Conservation (phyloP, 92 coral and sea anemone genomes). For the Meandrina meandrites region DNA sequence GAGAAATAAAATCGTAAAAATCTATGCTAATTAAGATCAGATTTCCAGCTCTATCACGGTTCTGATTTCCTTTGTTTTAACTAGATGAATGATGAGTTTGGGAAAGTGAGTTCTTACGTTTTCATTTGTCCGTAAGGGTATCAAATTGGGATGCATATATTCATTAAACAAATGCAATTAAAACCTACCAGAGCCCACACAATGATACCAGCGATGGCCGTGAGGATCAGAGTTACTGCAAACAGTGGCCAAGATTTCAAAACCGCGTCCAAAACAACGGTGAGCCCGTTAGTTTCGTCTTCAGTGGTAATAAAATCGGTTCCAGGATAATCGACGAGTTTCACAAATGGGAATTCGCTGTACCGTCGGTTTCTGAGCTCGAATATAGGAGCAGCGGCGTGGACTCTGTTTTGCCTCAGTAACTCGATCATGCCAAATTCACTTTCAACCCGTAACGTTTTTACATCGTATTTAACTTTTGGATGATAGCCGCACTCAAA, state of each 20-base stretch:
- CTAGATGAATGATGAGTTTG: too few relatives aligned
- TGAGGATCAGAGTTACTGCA: conserved; percentile 21
- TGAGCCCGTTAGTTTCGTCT: neutral
- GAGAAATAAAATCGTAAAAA: too few relatives aligned
- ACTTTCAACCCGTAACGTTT: neutral
- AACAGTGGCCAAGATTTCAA: conserved; percentile 41
- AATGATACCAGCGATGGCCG: conserved; percentile 48
- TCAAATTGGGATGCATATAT: too few relatives aligned
- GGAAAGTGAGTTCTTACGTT: neutral
- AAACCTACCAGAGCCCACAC: conserved; percentile 58
- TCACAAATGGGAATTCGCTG: conserved; percentile 25
- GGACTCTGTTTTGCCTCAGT: conserved; percentile 13
- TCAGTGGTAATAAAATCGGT: conserved; percentile 14
- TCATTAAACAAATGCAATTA: neutral
- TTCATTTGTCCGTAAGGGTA: neutral
- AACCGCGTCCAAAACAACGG: conserved; percentile 3
- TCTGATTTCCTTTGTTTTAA: too few relatives aligned
- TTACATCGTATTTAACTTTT: neutral
- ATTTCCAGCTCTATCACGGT: too few relatives aligned
- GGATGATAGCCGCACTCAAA: neutral
- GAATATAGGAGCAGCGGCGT: conserved; percentile 19
- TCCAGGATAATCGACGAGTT: conserved; percentile 33
- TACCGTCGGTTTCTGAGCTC: neutral
- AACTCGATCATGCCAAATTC: conserved; percentile 21
- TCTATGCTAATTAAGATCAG: too few relatives aligned